Evolutionary conservation across 2,888 invertebrate species (phyloP), one percentile per base, ranked within the genome.

Genomic region (Dryobota labecula): DNA sequence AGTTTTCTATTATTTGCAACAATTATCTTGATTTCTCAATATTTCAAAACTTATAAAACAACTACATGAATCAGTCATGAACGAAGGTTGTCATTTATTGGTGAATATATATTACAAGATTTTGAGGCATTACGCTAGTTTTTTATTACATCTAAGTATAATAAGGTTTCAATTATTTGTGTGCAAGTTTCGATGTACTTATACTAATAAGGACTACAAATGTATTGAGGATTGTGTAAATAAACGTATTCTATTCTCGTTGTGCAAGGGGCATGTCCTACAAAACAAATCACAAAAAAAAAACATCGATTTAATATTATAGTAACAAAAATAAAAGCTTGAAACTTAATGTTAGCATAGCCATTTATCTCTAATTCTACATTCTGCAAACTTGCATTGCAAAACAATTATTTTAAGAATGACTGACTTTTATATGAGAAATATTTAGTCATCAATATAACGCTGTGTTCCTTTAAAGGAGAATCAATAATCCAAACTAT

Each of bases 281-380:
- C 20, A 61, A 64, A 47, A 73, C 36, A 33, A 65, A 9, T 15
- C 11, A 57, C 38, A 33, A 24, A 43, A 27, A 41, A 33, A 41
- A 36, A 30, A 33, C 5, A 38, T 57, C 11, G 60, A 45, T 73
- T 56, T 51, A 53, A 57, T 65, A 60, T 54, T 30, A 33, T 56
- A 62, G 51, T 64, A 72, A 77, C 73, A 79, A 72, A 79, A 79
- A 65, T 82, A 82, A 56, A 79, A 41, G 68, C 33, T 81, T 49
- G 9, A 53, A 57, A 76, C 60, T 43, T 57, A 49, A 57, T 63
- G 67, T 62, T 53, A 54, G n/a, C 70, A 63, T 70, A 70, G 58
- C 38, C 63, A 38, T 49, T 38, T 15, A 9, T 65, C 5, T 49
- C 41, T 53, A n/a, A 33, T 69, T 47, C 9, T 62, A 65, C 36